Percentiles rank a stretch among this genome's conserved stretches.
phyloP scores from a whole-genome alignment of 2,888 invertebrate genomes.

The Pristionchus fissidentatus region DNA sequence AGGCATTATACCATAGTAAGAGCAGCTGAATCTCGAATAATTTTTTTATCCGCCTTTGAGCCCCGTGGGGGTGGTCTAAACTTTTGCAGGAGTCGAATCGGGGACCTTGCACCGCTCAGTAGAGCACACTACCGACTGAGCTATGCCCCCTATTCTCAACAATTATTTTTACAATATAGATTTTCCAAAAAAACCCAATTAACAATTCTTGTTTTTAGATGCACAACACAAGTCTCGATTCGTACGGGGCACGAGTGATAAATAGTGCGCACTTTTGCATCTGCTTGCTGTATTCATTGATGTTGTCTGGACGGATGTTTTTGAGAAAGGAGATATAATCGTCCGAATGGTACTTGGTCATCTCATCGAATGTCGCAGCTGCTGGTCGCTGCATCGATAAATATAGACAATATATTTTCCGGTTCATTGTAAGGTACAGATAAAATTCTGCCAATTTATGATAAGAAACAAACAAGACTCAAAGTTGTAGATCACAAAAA shows the following conservation, averaged over 20 bases:
- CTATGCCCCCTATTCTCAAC: too few species aligned
- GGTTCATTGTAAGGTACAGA: background rate
- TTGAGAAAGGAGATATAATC: conserved; percentile 97
- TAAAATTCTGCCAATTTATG: background rate
- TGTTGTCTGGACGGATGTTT: conserved; percentile 97
- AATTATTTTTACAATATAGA: too few species aligned
- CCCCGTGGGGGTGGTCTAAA: too few species aligned
- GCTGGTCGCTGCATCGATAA: conserved; percentile 93
- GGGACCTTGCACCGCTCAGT: too few species aligned
- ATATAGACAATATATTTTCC: background rate
- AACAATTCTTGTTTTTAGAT: too few species aligned
- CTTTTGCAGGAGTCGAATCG: too few species aligned
- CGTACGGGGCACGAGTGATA: too few species aligned
- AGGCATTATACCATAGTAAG: too few species aligned
- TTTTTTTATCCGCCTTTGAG: too few species aligned
- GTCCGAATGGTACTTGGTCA: conserved; percentile 99
- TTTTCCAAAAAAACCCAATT: too few species aligned
- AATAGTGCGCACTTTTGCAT: conserved; percentile 91
- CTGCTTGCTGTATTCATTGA: conserved; percentile 98
- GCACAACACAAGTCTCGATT: too few species aligned
- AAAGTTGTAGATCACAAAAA: background rate
- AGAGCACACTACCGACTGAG: background rate
- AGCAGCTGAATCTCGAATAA: too few species aligned
- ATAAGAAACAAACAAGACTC: background rate
- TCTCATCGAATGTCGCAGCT: conserved; percentile 98